phyloP scores from a whole-genome alignment of 1,140 invertebrate genomes.

The Mizuhopecten yessoensis region DNA sequence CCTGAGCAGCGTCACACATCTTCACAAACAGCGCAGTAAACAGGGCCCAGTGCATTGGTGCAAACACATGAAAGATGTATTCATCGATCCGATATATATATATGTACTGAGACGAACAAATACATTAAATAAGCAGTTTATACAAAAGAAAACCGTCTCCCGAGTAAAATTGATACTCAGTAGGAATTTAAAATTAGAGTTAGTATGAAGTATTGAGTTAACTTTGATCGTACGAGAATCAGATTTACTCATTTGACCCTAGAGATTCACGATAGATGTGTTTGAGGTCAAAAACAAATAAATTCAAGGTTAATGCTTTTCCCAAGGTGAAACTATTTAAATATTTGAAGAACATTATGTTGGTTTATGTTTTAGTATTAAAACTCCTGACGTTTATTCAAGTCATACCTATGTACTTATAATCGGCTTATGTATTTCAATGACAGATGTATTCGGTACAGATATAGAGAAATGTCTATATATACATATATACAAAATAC shows the following conservation, averaged over 20 bases:
- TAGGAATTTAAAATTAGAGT: not conserved
- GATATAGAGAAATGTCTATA: not conserved
- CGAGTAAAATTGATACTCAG: not conserved
- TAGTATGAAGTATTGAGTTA: not conserved
- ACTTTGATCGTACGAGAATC: not conserved
- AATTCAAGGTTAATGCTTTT: not conserved
- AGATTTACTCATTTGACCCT: no score
- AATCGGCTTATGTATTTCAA: conserved; percentile 14
- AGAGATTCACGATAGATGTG: not conserved
- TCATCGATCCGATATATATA: not conserved
- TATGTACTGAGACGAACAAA: not conserved
- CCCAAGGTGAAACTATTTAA: not conserved
- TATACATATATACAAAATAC: not conserved
- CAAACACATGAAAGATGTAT: not conserved
- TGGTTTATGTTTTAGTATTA: not conserved
- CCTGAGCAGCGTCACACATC: not conserved
- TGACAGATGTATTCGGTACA: not conserved
- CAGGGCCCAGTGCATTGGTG: not conserved
- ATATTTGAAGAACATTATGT: not conserved
- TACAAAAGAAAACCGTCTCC: not conserved
- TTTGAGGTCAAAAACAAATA: not conserved
- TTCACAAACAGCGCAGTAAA: not conserved
- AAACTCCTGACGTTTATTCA: not conserved
- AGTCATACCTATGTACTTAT: not conserved
- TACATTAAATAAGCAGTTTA: not conserved